Evolutionary conservation across 1,140 invertebrate species (phyloP).

Genomic region (Hydropsyche tenuis): DNA sequence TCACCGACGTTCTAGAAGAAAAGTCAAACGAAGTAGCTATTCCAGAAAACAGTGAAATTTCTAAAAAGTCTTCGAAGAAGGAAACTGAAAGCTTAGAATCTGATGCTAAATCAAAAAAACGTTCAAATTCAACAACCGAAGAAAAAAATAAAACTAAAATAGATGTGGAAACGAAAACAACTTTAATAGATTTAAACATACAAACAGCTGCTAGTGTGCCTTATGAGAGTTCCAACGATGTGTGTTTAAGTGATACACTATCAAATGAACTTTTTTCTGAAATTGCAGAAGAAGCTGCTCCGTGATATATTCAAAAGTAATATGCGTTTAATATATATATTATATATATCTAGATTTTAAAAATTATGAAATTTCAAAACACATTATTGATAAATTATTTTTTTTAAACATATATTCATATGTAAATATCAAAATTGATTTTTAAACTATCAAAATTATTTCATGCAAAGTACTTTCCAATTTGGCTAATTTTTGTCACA

Average conservation of each 20-base stretch:
- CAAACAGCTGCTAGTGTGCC: conserved; percentile 45
- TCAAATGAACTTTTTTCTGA: conserved; percentile 40
- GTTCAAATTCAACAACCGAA: background rate
- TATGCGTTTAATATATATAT: background rate
- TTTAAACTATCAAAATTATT: too few relatives aligned
- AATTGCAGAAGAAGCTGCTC: conserved; percentile 47
- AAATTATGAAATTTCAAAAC: background rate
- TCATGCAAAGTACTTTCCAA: background rate
- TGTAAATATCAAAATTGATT: conserved; percentile 14
- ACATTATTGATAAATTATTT: background rate
- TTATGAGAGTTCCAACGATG: conserved; percentile 41
- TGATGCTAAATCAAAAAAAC: too few relatives aligned
- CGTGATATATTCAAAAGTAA: conserved; percentile 37
- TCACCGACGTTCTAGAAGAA: background rate
- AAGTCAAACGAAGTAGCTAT: background rate
- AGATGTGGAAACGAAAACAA: conserved; percentile 50
- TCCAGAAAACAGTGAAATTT: too few relatives aligned
- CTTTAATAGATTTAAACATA: conserved; percentile 43
- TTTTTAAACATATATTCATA: background rate
- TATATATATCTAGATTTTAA: background rate
- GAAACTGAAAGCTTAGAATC: background rate
- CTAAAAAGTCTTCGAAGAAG: background rate
- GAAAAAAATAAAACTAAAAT: conserved; percentile 18
- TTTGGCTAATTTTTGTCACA: too few relatives aligned
- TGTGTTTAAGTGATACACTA: conserved; percentile 3